These are phyloP conservation scores for Leucoraja erinaceus DNA, from an alignment of 2,113 vertebrate species.

Conservation along the genomic window DNA sequence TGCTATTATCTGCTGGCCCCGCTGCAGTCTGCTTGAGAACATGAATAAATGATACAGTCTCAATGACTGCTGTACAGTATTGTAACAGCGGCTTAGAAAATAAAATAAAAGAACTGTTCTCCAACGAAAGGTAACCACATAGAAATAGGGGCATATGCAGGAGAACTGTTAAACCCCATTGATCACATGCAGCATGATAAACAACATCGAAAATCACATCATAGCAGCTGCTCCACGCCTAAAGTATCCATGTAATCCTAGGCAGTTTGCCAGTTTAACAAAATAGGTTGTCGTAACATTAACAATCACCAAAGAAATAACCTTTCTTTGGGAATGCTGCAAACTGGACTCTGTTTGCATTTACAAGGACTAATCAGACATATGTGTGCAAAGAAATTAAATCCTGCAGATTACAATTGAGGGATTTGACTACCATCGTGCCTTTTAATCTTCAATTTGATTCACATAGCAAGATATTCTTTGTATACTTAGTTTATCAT, in stretches of 20 bases:
- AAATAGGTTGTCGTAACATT: conserved; percentile 36
- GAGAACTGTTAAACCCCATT: conserved; percentile 33
- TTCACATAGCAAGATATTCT: conserved; percentile 23
- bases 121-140: conserved; percentile 29
- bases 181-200: conserved; percentile 28
- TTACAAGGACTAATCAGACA: conserved; percentile 29
- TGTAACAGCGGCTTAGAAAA: conserved; percentile 62
- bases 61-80: conserved; percentile 61
- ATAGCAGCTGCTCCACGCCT: conserved; percentile 33
- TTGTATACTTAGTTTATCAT: not conserved
- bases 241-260: conserved; percentile 22
- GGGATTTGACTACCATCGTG: conserved; percentile 16
- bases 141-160: conserved; percentile 21
- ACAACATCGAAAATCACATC: conserved; percentile 36
- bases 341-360: conserved; percentile 31
- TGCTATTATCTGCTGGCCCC: conserved; percentile 72
- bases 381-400: conserved; percentile 32
- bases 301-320: conserved; percentile 35
- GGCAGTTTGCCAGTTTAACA: conserved; percentile 37
- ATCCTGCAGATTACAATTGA: conserved; percentile 31
- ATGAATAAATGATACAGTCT: conserved; percentile 67
- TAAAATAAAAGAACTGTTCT: conserved; percentile 52
- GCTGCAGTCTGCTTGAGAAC: conserved; percentile 66
- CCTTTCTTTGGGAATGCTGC: conserved; percentile 36
- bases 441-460: conserved; percentile 32